These are phyloP conservation scores for Cerastis rubricosa DNA, from an alignment of 2,888 invertebrate species.

Conservation along the genomic window DNA sequence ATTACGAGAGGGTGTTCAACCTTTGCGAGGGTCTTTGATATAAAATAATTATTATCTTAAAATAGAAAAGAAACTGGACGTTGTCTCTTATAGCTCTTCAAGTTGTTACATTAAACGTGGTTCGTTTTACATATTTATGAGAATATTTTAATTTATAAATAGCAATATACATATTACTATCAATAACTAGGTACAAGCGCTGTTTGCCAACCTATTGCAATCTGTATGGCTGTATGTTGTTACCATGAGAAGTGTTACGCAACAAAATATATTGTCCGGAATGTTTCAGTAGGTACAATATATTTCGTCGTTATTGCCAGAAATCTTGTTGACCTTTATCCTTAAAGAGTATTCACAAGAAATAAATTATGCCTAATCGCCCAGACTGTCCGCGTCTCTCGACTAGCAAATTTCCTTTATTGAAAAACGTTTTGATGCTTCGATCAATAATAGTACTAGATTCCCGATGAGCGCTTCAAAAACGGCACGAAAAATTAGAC, in stretches of 20 bases:
- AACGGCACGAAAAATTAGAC: no score
- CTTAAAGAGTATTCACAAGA: conserved; percentile 47
- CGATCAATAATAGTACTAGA: no score
- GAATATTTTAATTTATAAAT: not conserved
- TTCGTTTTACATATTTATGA: not conserved
- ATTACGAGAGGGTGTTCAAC: not conserved
- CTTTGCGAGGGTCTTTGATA: not conserved
- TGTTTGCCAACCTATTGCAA: not conserved
- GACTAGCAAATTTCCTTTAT: conserved; percentile 56
- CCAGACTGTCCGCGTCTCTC: conserved; percentile 41
- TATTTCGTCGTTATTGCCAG: conserved; percentile 26
- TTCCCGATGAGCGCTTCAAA: no score
- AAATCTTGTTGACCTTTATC: conserved; percentile 43
- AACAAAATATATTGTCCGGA: not conserved
- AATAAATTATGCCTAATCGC: conserved; percentile 55
- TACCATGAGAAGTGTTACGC: not conserved
- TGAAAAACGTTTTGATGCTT: conserved; percentile 56
- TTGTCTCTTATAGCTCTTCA: not conserved
- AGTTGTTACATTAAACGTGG: not conserved
- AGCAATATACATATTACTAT: not conserved
- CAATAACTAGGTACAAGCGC: not conserved
- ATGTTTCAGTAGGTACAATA: not conserved
- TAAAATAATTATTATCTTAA: not conserved
- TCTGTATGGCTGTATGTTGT: not conserved
- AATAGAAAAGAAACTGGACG: not conserved